Percentiles rank a stretch among this genome's conserved stretches.
phyloP scores from a whole-genome alignment of 2,888 invertebrate species.

The Carpatolechia fugitivella region DNA sequence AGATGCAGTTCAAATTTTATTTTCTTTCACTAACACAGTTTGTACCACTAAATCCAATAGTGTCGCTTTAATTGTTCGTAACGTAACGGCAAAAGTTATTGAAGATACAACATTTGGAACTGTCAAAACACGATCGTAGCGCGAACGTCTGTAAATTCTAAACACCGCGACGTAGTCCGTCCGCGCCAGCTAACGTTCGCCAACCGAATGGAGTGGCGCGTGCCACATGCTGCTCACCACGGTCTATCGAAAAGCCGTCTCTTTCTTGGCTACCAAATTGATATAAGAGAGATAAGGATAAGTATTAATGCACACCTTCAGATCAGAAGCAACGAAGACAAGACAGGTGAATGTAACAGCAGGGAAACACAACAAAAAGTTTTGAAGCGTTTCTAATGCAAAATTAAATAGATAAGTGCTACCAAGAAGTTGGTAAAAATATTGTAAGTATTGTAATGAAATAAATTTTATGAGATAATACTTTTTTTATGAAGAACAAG shows the following conservation, averaged over 20 bases:
- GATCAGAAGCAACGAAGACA: slow-evolving; percentile 45
- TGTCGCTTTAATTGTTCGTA: background rate
- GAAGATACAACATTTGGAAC: slow-evolving; percentile 36
- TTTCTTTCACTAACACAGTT: slow-evolving; percentile 26
- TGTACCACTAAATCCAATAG: background rate
- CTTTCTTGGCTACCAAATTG: slow-evolving; percentile 51
- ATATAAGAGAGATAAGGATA: slow-evolving; percentile 57
- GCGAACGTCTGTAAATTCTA: slow-evolving; percentile 41
- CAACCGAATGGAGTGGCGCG: slow-evolving; percentile 75
- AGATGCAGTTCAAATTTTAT: slow-evolving; percentile 33
- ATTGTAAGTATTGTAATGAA: no score
- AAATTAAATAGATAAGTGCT: slow-evolving; percentile 17
- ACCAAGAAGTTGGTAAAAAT: background rate
- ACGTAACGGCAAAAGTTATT: background rate
- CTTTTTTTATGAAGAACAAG: no score
- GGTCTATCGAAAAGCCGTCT: slow-evolving; percentile 51
- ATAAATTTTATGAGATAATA: no score
- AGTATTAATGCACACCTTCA: slow-evolving; percentile 41
- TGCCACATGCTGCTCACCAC: slow-evolving; percentile 65
- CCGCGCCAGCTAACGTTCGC: slow-evolving; percentile 53
- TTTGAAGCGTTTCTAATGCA: slow-evolving; percentile 61
- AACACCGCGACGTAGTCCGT: slow-evolving; percentile 56
- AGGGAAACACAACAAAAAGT: slow-evolving; percentile 65
- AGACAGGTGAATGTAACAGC: slow-evolving; percentile 71
- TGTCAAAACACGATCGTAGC: slow-evolving; percentile 64